Evolutionary conservation across 2,113 vertebrate species (phyloP).

Genomic region (Climacteris rufus): DNA sequence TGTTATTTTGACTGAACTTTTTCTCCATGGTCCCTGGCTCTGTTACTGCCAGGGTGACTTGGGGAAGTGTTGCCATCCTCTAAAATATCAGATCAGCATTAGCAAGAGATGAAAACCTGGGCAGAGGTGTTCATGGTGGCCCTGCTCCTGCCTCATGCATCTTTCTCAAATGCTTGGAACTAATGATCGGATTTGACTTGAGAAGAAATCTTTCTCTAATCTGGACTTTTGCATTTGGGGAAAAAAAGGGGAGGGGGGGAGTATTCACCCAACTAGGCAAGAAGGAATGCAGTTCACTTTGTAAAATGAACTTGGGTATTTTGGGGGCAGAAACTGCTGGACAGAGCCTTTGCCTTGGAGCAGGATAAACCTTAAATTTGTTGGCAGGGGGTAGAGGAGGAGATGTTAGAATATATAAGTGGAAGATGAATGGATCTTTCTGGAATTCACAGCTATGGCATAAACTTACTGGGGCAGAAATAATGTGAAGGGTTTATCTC

Average conservation of each 20-base stretch:
- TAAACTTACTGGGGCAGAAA: neutral
- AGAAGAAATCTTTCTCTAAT: neutral
- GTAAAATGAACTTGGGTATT: neutral
- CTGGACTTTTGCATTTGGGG: neutral
- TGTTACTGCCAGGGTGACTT: neutral
- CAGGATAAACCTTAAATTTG: neutral
- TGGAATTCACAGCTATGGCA: neutral
- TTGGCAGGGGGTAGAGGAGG: accelerated
- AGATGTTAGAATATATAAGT: neutral
- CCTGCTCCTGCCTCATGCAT: neutral
- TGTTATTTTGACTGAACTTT: neutral
- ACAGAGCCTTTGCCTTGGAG: neutral
- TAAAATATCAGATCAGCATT: neutral
- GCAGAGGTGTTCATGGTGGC: neutral
- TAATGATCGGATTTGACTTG: neutral
- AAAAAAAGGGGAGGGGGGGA: neutral
- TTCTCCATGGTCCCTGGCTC: neutral
- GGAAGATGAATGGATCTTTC: neutral
- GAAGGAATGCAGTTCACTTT: neutral
- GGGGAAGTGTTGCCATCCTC: neutral
- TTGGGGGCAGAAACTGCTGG: neutral
- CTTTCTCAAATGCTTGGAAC: neutral
- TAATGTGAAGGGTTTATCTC: neutral
- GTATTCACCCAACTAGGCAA: neutral
- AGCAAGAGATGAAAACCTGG: neutral